These are phyloP conservation scores for Heterotis niloticus DNA, from an alignment of 2,113 vertebrate genomes.

Conservation along the genomic window DNA sequence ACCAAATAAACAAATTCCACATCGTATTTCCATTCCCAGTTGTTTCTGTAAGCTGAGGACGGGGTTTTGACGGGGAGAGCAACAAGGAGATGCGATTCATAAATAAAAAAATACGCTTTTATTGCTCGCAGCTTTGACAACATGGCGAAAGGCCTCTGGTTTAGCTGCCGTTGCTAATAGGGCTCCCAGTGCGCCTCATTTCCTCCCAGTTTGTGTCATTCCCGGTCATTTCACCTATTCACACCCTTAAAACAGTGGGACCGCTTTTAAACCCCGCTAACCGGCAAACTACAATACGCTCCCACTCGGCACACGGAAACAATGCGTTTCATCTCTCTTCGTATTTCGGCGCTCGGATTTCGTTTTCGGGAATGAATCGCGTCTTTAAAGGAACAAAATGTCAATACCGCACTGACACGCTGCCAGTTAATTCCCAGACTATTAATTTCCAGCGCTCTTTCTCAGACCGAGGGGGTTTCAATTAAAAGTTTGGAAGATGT, in stretches of 20 bases:
- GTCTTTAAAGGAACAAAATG: slow-evolving; percentile 62
- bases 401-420: slow-evolving; percentile 51
- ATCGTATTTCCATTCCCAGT: no score
- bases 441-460: slow-evolving; percentile 41
- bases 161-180: no score
- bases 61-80: background rate
- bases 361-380: slow-evolving; percentile 57
- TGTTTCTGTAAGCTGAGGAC: background rate
- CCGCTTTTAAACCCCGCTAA: slow-evolving; percentile 49
- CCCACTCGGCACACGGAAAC: slow-evolving; percentile 46
- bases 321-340: slow-evolving; percentile 45
- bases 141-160: slow-evolving; percentile 1
- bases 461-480: slow-evolving; percentile 47
- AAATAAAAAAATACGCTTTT: slow-evolving; percentile 6
- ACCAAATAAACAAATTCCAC: slow-evolving; percentile 2
- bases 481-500: slow-evolving; percentile 55
- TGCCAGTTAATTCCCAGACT: slow-evolving; percentile 60
- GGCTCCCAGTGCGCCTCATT: slow-evolving; percentile 21
- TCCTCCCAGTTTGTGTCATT: slow-evolving; percentile 44
- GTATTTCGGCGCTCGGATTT: slow-evolving; percentile 41
- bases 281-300: slow-evolving; percentile 50
- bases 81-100: background rate
- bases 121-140: background rate
- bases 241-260: slow-evolving; percentile 38
- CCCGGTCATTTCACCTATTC: slow-evolving; percentile 44